Percentiles rank a stretch among this genome's conserved stretches.
These are phyloP conservation scores for Catocala fraxini DNA, from an alignment of 2,888 invertebrate genomes.

Conservation along the genomic window DNA sequence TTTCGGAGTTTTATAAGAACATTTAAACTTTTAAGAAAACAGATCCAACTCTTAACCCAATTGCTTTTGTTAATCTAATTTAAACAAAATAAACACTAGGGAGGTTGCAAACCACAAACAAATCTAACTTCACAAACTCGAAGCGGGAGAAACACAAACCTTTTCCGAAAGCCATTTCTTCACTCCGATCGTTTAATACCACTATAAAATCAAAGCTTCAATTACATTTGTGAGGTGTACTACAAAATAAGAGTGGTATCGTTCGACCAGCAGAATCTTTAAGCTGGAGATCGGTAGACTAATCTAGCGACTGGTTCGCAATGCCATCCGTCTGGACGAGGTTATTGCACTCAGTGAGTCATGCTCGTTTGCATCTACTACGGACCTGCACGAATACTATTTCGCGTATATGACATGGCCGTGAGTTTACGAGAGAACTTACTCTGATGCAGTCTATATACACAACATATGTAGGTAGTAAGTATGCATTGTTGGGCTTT, in stretches of 20 bases:
- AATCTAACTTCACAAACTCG: slow-evolving; percentile 31
- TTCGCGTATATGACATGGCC: slow-evolving; percentile 34
- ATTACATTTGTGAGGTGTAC: slow-evolving; percentile 34
- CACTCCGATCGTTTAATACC: slow-evolving; percentile 26
- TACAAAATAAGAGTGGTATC: slow-evolving; percentile 38
- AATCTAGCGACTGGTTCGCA: slow-evolving; percentile 57
- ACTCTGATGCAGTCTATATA: neutral
- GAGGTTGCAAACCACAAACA: slow-evolving; percentile 12
- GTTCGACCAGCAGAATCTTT: slow-evolving; percentile 29
- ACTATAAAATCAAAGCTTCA: slow-evolving; percentile 33
- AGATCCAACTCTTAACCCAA: slow-evolving; percentile 7
- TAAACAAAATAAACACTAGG: slow-evolving; percentile 14
- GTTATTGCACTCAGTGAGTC: slow-evolving; percentile 72
- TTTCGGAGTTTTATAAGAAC: neutral
- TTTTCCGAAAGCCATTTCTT: slow-evolving; percentile 20
- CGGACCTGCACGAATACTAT: slow-evolving; percentile 13
- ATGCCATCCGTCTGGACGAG: slow-evolving; percentile 64
- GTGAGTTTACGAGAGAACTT: slow-evolving; percentile 35
- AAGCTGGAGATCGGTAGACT: slow-evolving; percentile 40
- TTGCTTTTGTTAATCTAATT: slow-evolving; percentile 11
- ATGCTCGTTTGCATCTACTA: slow-evolving; percentile 49
- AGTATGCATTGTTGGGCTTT: too few species aligned
- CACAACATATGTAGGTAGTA: neutral
- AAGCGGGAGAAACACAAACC: slow-evolving; percentile 19
- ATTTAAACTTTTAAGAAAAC: neutral